These are phyloP conservation scores for Heliconius melpomene DNA, from an alignment of 1,140 invertebrate species.

Conservation along the genomic window DNA sequence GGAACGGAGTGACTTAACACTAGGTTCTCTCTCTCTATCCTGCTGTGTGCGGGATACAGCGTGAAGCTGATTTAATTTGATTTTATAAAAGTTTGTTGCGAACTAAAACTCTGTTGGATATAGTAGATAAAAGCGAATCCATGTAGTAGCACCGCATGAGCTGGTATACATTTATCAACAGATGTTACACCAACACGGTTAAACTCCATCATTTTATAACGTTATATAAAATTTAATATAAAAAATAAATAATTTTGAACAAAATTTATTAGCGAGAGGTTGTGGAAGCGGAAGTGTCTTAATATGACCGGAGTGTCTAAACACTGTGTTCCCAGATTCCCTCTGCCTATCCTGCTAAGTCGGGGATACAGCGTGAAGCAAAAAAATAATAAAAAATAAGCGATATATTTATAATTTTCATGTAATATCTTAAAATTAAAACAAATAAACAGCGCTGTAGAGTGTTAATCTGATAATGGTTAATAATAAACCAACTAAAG, in stretches of 20 bases:
- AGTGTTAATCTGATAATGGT: slow-evolving; percentile 5
- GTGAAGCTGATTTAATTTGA: too few relatives aligned
- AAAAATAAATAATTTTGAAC: background rate
- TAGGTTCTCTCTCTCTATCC: too few relatives aligned
- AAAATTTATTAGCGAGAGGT: too few relatives aligned
- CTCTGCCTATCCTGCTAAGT: too few relatives aligned
- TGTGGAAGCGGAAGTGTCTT: too few relatives aligned
- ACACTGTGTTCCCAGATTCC: too few relatives aligned
- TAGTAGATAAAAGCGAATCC: slow-evolving; percentile 5
- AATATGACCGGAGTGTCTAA: too few relatives aligned
- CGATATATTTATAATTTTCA: background rate
- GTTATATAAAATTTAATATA: background rate
- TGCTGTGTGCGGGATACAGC: too few relatives aligned
- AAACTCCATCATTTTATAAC: background rate
- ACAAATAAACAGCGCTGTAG: background rate
- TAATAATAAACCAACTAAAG: slow-evolving; percentile 7
- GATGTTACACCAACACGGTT: background rate
- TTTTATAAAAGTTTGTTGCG: background rate
- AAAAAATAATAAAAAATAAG: too few relatives aligned
- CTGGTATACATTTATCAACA: background rate
- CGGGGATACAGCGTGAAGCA: too few relatives aligned
- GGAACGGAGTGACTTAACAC: too few relatives aligned
- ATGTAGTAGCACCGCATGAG: background rate
- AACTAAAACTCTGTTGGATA: background rate
- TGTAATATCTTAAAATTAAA: background rate